Conservation (phyloP, 2,797 vertebrate genomes). For the Lepus townsendii region DNA sequence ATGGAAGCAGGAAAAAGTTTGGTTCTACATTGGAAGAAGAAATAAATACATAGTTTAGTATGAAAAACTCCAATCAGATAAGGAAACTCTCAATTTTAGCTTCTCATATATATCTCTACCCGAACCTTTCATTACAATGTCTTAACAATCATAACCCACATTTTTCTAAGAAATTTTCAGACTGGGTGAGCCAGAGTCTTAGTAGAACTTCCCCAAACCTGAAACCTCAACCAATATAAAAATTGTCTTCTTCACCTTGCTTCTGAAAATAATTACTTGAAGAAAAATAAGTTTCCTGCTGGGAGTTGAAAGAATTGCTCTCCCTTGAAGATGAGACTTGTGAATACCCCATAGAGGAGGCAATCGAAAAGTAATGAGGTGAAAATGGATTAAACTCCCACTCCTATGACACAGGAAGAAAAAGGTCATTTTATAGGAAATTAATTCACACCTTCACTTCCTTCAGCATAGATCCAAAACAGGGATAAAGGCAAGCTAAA, state of each 20-base stretch:
- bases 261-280: conserved; percentile 77
- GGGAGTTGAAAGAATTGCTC: conserved; percentile 68
- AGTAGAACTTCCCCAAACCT: conserved; percentile 38
- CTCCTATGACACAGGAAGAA: conserved; percentile 64
- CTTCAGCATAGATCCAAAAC: conserved; percentile 59
- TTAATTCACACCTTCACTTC: conserved; percentile 74
- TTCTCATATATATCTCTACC: background rate
- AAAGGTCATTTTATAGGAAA: conserved; percentile 68
- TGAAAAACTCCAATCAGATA: conserved; percentile 41
- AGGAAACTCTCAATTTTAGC: conserved; percentile 49
- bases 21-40: background rate
- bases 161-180: conserved; percentile 67
- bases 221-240: conserved; percentile 53
- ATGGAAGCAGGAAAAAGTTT: background rate
- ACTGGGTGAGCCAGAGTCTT: conserved; percentile 27
- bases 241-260: conserved; percentile 29
- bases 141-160: conserved; percentile 50
- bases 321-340: conserved; percentile 69
- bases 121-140: conserved; percentile 54
- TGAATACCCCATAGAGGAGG: conserved; percentile 65
- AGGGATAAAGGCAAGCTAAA: conserved; percentile 32
- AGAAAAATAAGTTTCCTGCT: conserved; percentile 71
- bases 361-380: conserved; percentile 77
- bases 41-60: conserved; percentile 14
- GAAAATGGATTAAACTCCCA: conserved; percentile 75